These are phyloP conservation scores for Caenorhabditis sp. DNA, from an alignment of 2,888 invertebrate species.

Conservation along the genomic window DNA sequence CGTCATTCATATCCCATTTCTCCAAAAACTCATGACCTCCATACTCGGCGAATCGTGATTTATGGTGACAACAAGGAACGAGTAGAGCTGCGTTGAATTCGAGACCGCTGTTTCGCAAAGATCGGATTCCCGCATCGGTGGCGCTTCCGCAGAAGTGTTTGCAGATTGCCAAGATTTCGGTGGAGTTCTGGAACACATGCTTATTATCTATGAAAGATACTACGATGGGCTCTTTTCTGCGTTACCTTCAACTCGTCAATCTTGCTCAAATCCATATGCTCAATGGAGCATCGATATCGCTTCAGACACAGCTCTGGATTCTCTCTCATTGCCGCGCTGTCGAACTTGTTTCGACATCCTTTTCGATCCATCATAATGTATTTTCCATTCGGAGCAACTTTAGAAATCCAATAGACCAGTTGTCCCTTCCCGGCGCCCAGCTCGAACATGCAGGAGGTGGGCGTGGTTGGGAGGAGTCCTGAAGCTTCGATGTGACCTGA, in stretches of 20 bases:
- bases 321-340: constrained; percentile 74
- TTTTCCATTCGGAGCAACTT: constrained; percentile 68
- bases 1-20: constrained; percentile 66
- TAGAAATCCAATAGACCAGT: constrained; percentile 78
- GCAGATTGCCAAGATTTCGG: constrained; percentile 71
- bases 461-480: constrained; percentile 54
- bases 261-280: constrained; percentile 78
- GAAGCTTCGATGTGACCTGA: constrained; percentile 67
- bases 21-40: constrained; percentile 71
- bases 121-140: constrained; percentile 76
- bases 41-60: constrained; percentile 74
- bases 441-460: constrained; percentile 72
- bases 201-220: background rate
- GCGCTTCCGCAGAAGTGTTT: constrained; percentile 81
- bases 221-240: too few species aligned
- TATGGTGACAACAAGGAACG: constrained; percentile 81
- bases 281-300: constrained; percentile 78
- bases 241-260: constrained; percentile 65
- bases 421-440: constrained; percentile 80
- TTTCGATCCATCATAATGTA: constrained; percentile 78
- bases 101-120: constrained; percentile 57
- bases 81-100: constrained; percentile 72
- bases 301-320: constrained; percentile 63
- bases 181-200: constrained; percentile 66
- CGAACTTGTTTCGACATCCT: constrained; percentile 78